Evolutionary conservation across 2,888 invertebrate species (phyloP).

Genomic region (Dorcus parallelipipedus): DNA sequence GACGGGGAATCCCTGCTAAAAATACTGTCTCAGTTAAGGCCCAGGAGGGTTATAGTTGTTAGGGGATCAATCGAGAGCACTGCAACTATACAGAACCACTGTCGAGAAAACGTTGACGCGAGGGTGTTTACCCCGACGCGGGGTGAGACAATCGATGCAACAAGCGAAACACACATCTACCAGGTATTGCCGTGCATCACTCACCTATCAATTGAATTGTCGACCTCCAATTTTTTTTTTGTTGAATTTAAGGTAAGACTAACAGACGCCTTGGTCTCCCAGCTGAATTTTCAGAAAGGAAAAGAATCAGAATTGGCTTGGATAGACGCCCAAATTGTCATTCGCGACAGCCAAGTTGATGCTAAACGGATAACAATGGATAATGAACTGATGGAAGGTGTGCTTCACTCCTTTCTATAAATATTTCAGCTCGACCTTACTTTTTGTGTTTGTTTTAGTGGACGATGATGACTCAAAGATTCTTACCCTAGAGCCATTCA

Average conservation of each 20-base stretch:
- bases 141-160: conserved; percentile 89
- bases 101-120: conserved; percentile 62
- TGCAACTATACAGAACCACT: conserved; percentile 64
- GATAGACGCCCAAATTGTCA: conserved; percentile 78
- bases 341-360: conserved; percentile 61
- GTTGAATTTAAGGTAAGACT: conserved; percentile 69
- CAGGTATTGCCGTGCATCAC: conserved; percentile 59
- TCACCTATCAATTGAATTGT: neutral
- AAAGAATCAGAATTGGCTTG: conserved; percentile 95
- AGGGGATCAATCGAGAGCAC: conserved; percentile 71
- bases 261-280: conserved; percentile 86
- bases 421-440: neutral
- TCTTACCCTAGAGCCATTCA: conserved; percentile 66
- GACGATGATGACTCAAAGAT: conserved; percentile 57
- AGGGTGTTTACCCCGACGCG: conserved; percentile 79
- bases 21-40: conserved; percentile 76
- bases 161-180: conserved; percentile 96
- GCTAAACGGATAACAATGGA: conserved; percentile 48
- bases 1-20: conserved; percentile 81
- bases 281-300: conserved; percentile 78
- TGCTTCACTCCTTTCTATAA: conserved; percentile 4
- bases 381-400: conserved; percentile 50
- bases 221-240: neutral
- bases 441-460: conserved; percentile 38
- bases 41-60: conserved; percentile 75